Evolutionary conservation across 2,888 invertebrate genomes (phyloP), one percentile per base, ranked within the genome.

Genomic region (Congeria kusceri): DNA sequence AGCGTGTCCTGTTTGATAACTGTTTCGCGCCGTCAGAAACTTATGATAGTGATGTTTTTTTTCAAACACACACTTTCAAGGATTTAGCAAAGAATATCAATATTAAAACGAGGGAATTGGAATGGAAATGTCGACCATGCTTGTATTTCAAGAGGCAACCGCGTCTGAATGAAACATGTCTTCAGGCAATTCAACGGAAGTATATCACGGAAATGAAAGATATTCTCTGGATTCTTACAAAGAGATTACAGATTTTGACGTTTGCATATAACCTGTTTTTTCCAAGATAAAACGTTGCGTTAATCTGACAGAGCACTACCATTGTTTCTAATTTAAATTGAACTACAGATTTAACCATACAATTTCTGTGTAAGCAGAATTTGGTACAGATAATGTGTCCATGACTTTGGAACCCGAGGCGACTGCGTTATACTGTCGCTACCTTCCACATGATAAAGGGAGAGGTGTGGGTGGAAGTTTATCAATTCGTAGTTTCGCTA

Each of bases 351-450:
- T 53, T 25, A 15, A 9, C 11, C 9, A 9, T n/a, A 15, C 71
- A 1, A 7, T 7, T 39, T 5, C 9, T 7, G 9, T 39, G 3
- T 39, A 39, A 76, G 76, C 80, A 7, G 77, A 49, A 20, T 73
- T 80, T 32, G 25, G 62, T 20, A 73, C 73, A 5, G 77, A 72
- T 44, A 72, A 58, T n/a, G 18, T 80, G 20, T 72, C 69, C 20
- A n/a, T 80, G 1, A 72, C 69, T 46, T 70, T 80, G 5, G 80
- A 80, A 44, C 80, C 80, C 18, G 80, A 80, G 57, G 80, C 76
- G 3, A 76, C 80, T 0, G 72, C 76, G 18, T 46, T 80, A 23
- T 73, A 62, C 53, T 80, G 80, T 53, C 59, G 68, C 49, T 77
- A 76, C 44, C 25, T 80, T 9, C 76, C 72, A 9, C n/a, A 32